Evolutionary conservation across 1,140 invertebrate species (phyloP).

Genomic region (Batillaria attramentaria): DNA sequence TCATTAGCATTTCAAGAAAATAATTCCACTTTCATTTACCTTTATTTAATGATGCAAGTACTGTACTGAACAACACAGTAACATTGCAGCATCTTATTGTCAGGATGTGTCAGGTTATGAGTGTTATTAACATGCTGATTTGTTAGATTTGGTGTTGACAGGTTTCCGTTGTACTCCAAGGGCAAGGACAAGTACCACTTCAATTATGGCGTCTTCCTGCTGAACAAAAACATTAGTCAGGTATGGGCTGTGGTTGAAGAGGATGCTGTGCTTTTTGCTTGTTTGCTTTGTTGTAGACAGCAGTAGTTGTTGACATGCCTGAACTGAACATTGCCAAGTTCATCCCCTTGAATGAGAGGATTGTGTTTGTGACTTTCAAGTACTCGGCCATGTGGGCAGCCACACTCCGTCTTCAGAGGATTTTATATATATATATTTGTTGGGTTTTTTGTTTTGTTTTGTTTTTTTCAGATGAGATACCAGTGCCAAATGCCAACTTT

Average conservation of each 20-base stretch:
- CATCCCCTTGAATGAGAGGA: neutral
- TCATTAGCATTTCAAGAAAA: too few species aligned
- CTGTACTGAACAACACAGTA: neutral
- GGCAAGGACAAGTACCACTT: slow-evolving; percentile 83
- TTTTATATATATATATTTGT: neutral
- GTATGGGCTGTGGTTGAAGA: slow-evolving; percentile 47
- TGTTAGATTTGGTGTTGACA: slow-evolving; percentile 62
- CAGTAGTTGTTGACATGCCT: neutral
- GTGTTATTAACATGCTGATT: too few species aligned
- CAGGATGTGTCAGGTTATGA: slow-evolving; percentile 24
- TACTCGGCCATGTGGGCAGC: neutral
- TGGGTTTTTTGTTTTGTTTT: neutral
- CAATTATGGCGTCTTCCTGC: slow-evolving; percentile 86
- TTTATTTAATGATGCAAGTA: too few species aligned
- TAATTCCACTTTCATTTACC: too few species aligned
- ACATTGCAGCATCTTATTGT: neutral
- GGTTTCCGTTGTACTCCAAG: slow-evolving; percentile 85
- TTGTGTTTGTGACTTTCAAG: neutral
- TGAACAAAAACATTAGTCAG: slow-evolving; percentile 93
- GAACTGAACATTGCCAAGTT: neutral
- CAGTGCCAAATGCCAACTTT: slow-evolving; percentile 80
- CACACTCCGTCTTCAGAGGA: neutral
- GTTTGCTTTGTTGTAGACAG: neutral
- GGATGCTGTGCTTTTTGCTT: too few species aligned
- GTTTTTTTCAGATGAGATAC: slow-evolving; percentile 76